Evolutionary conservation across 2,797 vertebrate species (phyloP), one percentile per base, ranked within the genome.

Genomic region (Distichodus sexfasciatus): DNA sequence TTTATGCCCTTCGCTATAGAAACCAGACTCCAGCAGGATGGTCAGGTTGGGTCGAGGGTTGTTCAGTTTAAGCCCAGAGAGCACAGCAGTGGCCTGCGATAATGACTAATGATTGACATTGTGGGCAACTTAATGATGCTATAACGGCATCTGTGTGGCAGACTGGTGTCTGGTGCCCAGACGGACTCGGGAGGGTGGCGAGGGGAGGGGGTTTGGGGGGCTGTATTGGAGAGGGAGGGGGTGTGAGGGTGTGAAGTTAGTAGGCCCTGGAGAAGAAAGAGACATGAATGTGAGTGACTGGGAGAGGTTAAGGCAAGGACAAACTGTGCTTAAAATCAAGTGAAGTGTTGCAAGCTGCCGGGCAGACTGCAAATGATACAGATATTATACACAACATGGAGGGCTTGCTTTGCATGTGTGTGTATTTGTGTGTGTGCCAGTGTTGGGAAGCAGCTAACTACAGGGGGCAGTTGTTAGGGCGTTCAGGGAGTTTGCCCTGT

Each of bases 101-200:
- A 59, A 36, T 40, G 55, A 57, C 71, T 64, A 51, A 68, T 71
- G 74, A 47, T 54, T 70, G 66, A 75, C 53, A 38, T 60, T 19
- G 41, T 28, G 59, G 57, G 55, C 51, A 35, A 48, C 62, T 60
- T 60, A 53, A 64, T 54, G 66, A 77, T 71, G 69, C 60, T 77
- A 29, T n/a, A n/a, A 63, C 67, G 75, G 68, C 75, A 80, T 75
- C 70, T 69, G 72, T 76, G 66, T 68, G 55, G 55, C 47, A 62
- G 66, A 62, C 59, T 70, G 63, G 60, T 71, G 61, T 70, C 69
- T 78, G 66, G 66, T 64, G 59, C 21, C 71, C 72, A 71, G 79
- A 76, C 57, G 19, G 59, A 51, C 47, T 57, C 61, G 57, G 43
- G 7, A 26, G 40, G 41, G 66, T 53, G 47, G 21, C 23, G 4